Percentiles rank a stretch among this genome's conserved stretches.
Evolutionary conservation across 2,797 vertebrate species (phyloP).

Genomic region (Anabacerthia variegaticeps): DNA sequence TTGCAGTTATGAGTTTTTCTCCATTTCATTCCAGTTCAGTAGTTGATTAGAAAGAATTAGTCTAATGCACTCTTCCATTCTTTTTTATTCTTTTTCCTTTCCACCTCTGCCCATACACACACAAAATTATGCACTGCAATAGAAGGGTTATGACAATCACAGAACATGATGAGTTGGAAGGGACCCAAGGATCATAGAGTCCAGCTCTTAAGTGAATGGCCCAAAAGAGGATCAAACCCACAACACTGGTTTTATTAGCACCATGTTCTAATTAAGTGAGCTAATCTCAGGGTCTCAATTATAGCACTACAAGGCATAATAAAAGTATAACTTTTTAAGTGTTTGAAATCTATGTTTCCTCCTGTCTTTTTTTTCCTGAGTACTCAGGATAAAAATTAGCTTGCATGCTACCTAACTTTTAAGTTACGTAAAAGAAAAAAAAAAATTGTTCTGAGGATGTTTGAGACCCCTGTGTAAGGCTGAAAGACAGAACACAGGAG

Average conservation of each 20-base stretch:
- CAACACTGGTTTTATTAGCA: background rate
- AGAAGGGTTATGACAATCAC: background rate
- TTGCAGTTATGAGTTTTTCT: background rate
- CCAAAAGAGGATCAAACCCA: background rate
- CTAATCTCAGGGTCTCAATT: background rate
- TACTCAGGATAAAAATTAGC: background rate
- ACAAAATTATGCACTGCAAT: background rate
- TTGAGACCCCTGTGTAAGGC: rapidly evolving
- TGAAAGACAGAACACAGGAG: background rate
- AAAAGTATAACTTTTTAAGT: background rate
- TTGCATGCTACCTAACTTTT: background rate
- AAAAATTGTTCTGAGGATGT: background rate
- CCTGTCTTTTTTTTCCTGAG: background rate
- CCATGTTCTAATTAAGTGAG: background rate
- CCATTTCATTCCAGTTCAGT: background rate
- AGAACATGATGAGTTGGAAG: background rate
- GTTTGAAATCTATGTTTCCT: background rate
- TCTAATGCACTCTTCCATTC: background rate
- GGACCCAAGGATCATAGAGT: background rate
- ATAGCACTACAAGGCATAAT: background rate
- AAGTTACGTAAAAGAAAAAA: no score
- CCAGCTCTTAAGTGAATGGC: background rate
- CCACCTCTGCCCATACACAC: no score
- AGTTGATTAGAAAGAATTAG: background rate
- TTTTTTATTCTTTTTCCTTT: background rate